Evolutionary conservation across 2,888 invertebrate genomes (phyloP).

Genomic region (Noctua fimbriata): DNA sequence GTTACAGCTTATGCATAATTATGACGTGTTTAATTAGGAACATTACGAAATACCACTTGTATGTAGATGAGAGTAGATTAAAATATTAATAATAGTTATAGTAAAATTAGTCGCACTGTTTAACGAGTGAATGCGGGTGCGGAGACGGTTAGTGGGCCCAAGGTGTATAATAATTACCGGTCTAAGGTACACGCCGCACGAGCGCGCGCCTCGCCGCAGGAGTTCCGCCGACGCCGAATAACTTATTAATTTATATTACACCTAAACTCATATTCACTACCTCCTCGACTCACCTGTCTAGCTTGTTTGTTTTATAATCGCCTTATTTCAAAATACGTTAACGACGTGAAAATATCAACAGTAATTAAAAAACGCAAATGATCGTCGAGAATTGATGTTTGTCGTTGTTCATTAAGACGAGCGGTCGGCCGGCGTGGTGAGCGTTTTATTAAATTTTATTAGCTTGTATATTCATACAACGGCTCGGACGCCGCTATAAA

Average conservation of each 20-base stretch:
- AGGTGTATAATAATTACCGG: conserved; percentile 71
- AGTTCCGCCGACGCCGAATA: conserved; percentile 80
- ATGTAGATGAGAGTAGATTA: conserved; percentile 64
- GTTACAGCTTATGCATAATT: conserved; percentile 62
- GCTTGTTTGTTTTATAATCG: conserved; percentile 86
- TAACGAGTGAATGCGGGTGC: conserved; percentile 65
- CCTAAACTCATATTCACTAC: conserved; percentile 83
- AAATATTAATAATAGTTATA: conserved; percentile 65
- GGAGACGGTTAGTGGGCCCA: conserved; percentile 63
- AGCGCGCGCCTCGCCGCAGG: conserved; percentile 79
- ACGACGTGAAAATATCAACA: conserved; percentile 89
- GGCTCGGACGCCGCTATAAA: conserved; percentile 72
- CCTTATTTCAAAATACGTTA: conserved; percentile 84
- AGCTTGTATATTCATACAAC: conserved; percentile 72
- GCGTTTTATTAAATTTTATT: conserved; percentile 86
- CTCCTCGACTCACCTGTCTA: conserved; percentile 87
- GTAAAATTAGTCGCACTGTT: conserved; percentile 65
- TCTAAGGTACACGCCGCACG: conserved; percentile 66
- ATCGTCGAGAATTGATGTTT: conserved; percentile 81
- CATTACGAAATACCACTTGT: conserved; percentile 64
- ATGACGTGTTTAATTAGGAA: conserved; percentile 67
- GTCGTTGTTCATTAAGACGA: conserved; percentile 83
- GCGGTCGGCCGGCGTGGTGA: conserved; percentile 74
- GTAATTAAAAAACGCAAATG: conserved; percentile 88
- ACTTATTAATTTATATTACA: conserved; percentile 89